Base-by-base conservation (phyloP, 2,113 vertebrate genomes). In the Motacilla alba region DNA sequence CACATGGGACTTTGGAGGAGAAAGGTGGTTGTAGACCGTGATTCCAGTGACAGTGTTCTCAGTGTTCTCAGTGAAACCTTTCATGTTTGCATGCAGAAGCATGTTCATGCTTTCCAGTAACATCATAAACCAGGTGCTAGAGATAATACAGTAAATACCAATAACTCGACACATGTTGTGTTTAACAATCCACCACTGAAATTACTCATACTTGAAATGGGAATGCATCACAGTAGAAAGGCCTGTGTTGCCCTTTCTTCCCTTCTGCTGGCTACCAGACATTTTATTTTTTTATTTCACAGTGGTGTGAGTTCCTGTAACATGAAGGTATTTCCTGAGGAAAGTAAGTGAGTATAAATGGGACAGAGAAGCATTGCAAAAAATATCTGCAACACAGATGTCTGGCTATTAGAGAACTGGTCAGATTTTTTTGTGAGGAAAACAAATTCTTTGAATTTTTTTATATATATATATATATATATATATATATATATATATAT, bases 201-300 rank as follows among this genome's bases (percentile, higher is more conserved):
- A 55, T 66, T 59, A 83, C 37, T 85, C 70, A 88, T 59, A 59
- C 22, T 46, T 73, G 68, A 91, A 95, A 80, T 63, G 35, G 79
- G 27, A 87, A 55, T 41, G 72, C 50, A 85, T 73, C 39, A 43
- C 2, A 0, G 74, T 18, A 77, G 59, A 77, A 91, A 85, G 46
- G 28, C 28, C 43, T 87, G 39, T 77, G n/a, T 67, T 91, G 24
- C 37, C n/a, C 72, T 83, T 90, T 86, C 28, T 88, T 75, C 31
- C 37, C 62, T 91, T 85, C 87, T 90, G 27, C 87, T 85, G 78
- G 55, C 81, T 89, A 87, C 87, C 63, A 95, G 67, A 69, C 46
- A 28, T 88, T 95, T 95, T 73, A 90, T 93, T 94, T 94, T 88
- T 95, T 95, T 73, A 90, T 93, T 94, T 94, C 93, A 80, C 82